Conservation (phyloP, 2,113 vertebrate genomes). For the Illadopsis cleaveri region DNA sequence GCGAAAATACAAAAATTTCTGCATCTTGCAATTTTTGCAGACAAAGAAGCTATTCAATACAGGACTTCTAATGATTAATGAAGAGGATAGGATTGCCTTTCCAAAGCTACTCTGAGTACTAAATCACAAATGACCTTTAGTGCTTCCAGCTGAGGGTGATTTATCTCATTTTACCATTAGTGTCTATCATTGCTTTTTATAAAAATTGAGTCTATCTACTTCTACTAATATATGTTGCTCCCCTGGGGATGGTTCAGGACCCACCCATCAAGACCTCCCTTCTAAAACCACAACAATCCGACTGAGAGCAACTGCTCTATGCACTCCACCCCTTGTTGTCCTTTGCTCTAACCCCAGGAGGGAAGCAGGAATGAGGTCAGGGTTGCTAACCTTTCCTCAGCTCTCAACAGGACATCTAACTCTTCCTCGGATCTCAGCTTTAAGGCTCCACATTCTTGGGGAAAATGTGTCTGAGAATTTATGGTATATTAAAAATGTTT, state of each 20-base stretch:
- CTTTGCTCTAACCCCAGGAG: neutral
- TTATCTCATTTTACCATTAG: conserved; percentile 12
- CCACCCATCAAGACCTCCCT: neutral
- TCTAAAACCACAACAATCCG: neutral
- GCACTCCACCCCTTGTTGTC: neutral
- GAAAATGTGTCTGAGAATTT: neutral
- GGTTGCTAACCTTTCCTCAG: neutral
- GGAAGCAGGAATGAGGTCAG: neutral
- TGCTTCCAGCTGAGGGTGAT: conserved; percentile 17
- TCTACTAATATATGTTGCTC: neutral
- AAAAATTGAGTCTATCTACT: neutral
- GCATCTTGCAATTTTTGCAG: neutral
- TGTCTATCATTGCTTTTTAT: neutral
- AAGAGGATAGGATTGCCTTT: conserved; percentile 16
- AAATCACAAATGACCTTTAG: conserved; percentile 30
- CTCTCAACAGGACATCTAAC: neutral
- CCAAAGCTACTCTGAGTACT: neutral
- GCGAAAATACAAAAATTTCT: neutral
- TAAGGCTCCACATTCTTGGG: neutral
- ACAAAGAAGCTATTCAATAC: neutral
- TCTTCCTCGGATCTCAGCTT: neutral
- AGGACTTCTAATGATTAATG: conserved; percentile 38
- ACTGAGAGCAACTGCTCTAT: neutral
- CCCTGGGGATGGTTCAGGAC: neutral
- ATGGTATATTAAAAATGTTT: neutral